These are phyloP conservation scores for Atlantisia rogersi DNA, from an alignment of 2,113 vertebrate species.

Conservation along the genomic window DNA sequence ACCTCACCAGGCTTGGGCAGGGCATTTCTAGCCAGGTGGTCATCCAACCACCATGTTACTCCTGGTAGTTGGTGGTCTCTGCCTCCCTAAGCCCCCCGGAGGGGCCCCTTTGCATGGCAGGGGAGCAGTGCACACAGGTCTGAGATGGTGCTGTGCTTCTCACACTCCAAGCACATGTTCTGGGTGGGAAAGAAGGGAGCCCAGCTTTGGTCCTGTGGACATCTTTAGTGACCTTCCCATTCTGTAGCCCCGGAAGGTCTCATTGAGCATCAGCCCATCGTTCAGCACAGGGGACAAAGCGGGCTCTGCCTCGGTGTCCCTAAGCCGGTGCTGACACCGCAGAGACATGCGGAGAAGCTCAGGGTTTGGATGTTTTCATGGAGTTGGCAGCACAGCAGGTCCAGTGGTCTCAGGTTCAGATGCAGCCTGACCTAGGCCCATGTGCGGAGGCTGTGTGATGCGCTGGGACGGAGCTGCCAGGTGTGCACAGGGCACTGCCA, in stretches of 20 bases:
- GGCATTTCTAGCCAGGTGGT: neutral
- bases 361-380: neutral
- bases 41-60: accelerated
- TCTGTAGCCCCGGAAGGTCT: neutral
- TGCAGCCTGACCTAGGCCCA: neutral
- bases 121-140: neutral
- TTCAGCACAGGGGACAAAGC: neutral
- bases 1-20: neutral
- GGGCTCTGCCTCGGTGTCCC: neutral
- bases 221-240: neutral
- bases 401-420: neutral
- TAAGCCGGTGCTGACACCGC: neutral
- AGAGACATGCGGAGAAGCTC: neutral
- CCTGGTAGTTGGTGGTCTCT: neutral
- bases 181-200: neutral
- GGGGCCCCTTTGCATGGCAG: neutral
- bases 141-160: neutral
- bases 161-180: neutral
- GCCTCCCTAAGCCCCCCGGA: neutral
- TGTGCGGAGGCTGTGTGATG: neutral
- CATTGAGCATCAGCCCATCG: accelerated
- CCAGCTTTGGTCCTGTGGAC: slow-evolving; percentile 1
- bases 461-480: neutral
- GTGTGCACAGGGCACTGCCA: neutral
- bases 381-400: neutral